Base-by-base conservation (phyloP, 2,888 invertebrate genomes). In the Vanessa cardui region DNA sequence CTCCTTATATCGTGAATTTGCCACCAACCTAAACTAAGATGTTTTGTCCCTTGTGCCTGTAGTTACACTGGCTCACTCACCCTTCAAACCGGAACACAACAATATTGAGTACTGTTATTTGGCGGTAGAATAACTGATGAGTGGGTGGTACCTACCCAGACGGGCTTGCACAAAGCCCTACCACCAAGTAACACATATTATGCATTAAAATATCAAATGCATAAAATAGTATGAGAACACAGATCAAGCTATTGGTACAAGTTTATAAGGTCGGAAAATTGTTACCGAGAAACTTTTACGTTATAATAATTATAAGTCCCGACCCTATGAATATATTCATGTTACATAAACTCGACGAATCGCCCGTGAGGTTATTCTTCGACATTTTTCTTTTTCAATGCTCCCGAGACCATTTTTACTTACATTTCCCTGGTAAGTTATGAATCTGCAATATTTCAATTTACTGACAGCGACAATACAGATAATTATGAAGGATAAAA, bases 391-490 rank as follows among this genome's bases (percentile, higher is more conserved):
- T 26, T 46, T 33, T 59, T 59, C 21, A 59, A 18, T 1, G 46
- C n/a, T 20, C 59, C 45, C 39, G 39, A 6, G 46, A 18, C 39
- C 39, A 39, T 39, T 39, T 39, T 12, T 50, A n/a, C 56, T 61
- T 54, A 66, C 54, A 61, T 61, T 46, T 62, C 56, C 7, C 16
- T 39, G 33, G 47, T 54, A 54, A 61, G 52, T 56, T 44, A 66
- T 62, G 39, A 66, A 66, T 66, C 62, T 56, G 44, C 58, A 61
- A 62, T 61, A 62, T 56, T 62, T 56, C 47, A 66, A 58, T 61
- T 66, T 62, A 56, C 44, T 15, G 26, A 47, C 47, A 47, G 49
- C 56, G 31, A 49, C 2, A n/a, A 50, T 47, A 44, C 39, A 26
- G 31, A 44, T 49, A 26, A 26, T 20, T 26, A 21, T 26, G 16